phyloP scores from a whole-genome alignment of 2,888 invertebrate species.

The Neria commutata region DNA sequence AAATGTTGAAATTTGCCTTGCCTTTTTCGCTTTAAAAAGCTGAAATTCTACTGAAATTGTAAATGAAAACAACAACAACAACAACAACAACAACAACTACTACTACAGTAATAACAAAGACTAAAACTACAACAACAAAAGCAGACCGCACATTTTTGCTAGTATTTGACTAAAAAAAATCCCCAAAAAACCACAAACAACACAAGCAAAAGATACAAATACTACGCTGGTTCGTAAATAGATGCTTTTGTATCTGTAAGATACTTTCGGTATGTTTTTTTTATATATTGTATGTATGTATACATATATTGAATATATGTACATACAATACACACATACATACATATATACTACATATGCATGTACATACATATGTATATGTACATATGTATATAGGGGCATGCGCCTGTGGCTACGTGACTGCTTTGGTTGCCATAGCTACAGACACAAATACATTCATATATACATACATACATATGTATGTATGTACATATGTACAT shows the following conservation, averaged over 20 bases:
- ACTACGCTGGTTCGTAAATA: no score
- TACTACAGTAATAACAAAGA: background rate
- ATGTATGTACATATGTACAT: slow-evolving; percentile 16
- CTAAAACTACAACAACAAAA: background rate
- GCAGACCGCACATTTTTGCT: no score
- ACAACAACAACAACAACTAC: background rate
- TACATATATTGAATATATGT: background rate
- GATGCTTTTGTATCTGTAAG: no score
- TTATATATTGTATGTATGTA: background rate
- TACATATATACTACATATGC: background rate
- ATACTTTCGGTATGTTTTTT: no score
- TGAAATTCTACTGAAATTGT: slow-evolving; percentile 17
- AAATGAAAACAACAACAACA: background rate
- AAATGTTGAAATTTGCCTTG: slow-evolving; percentile 7
- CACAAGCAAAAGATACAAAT: background rate
- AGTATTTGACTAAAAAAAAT: no score
- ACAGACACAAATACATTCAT: slow-evolving; percentile 24
- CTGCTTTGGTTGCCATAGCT: slow-evolving; percentile 33
- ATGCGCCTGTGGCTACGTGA: slow-evolving; percentile 22
- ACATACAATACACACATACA: background rate
- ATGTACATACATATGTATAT: slow-evolving; percentile 2
- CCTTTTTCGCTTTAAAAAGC: slow-evolving; percentile 25
- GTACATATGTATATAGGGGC: background rate
- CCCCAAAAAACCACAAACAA: background rate
- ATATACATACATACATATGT: slow-evolving; percentile 20